Base-by-base conservation (phyloP, 2,797 vertebrate species). In the Muscicapa striata region DNA sequence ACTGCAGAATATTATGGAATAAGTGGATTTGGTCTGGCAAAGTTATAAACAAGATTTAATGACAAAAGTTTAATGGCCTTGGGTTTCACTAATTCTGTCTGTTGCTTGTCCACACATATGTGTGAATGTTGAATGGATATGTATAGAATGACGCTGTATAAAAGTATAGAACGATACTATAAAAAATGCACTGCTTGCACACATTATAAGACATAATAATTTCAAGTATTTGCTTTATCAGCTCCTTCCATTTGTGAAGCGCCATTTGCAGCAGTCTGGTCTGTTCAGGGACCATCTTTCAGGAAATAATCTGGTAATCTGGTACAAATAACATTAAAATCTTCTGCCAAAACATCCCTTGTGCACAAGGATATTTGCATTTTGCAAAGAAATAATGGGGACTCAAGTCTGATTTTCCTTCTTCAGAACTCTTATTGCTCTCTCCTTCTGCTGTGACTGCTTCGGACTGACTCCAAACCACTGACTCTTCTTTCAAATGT, bases 391-490 rank as follows among this genome's bases (percentile, higher is more conserved):
- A 84, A 80, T 91, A 84, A 90, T 70, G 59, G 84, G 41, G 48
- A 83, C 59, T 95, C 51, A 38, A 93, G 80, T 93, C 59, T 90
- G 74, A 90, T 90, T 96, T 94, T 90, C 77, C 68, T 84, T 94
- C 81, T 95, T 95, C 81, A 82, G 40, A 95, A 91, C 67, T 94
- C 90, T 93, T 96, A 94, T 46, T 94, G 75, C 92, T 94, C 70
- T 96, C 70, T 94, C 89, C 81, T 94, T 94, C 93, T 95, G 93
- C 86, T 96, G 70, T 94, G 90, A 94, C 93, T 95, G 84, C 68
- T 93, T 96, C 96, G 96, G 95, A 94, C 84, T 64, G 90, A 68
- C 92, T 97, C 93, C 95, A 97, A 95, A 95, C 90, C 95, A 95
- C 94, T 92, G 90, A 93, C 64, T 96, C 94, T 87, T 96, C 93